Conservation (phyloP, 2,113 vertebrate genomes). For the Neogobius melanostomus region DNA sequence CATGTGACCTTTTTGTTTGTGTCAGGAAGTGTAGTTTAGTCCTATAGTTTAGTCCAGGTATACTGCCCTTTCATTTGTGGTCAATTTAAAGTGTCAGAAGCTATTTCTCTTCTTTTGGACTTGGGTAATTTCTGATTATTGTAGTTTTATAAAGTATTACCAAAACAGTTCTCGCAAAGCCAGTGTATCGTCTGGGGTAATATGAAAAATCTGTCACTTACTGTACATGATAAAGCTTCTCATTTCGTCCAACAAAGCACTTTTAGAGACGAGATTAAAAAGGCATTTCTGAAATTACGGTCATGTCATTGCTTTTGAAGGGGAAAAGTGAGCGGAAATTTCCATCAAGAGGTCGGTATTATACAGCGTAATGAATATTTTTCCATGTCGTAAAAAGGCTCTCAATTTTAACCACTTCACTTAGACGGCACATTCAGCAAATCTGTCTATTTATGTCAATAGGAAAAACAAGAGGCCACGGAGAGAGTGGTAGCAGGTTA, state of each 20-base stretch:
- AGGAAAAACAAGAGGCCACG: slow-evolving; percentile 56
- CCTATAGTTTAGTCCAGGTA: no score
- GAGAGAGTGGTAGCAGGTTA: slow-evolving; percentile 44
- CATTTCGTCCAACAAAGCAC: slow-evolving; percentile 22
- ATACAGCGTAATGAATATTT: slow-evolving; percentile 53
- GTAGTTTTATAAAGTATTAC: no score
- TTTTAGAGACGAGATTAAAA: slow-evolving; percentile 32
- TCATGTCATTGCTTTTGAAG: slow-evolving; percentile 20
- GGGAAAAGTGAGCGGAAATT: slow-evolving; percentile 39
- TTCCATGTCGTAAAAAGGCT: slow-evolving; percentile 59
- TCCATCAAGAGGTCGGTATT: slow-evolving; percentile 50
- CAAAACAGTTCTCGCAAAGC: background rate
- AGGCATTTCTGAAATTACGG: slow-evolving; percentile 43
- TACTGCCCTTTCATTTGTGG: no score
- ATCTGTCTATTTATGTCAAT: slow-evolving; percentile 54
- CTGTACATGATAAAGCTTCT: slow-evolving; percentile 15
- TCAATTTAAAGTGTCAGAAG: background rate
- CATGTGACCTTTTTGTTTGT: no score
- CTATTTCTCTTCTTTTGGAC: no score
- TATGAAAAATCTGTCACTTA: background rate
- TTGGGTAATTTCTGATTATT: no score
- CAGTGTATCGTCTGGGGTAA: background rate
- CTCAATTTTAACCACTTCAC: slow-evolving; percentile 57
- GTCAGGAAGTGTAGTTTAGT: no score
- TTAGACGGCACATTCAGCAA: slow-evolving; percentile 49